phyloP scores from a whole-genome alignment of 2,888 invertebrate species.

The Crossocerus cetratus region DNA sequence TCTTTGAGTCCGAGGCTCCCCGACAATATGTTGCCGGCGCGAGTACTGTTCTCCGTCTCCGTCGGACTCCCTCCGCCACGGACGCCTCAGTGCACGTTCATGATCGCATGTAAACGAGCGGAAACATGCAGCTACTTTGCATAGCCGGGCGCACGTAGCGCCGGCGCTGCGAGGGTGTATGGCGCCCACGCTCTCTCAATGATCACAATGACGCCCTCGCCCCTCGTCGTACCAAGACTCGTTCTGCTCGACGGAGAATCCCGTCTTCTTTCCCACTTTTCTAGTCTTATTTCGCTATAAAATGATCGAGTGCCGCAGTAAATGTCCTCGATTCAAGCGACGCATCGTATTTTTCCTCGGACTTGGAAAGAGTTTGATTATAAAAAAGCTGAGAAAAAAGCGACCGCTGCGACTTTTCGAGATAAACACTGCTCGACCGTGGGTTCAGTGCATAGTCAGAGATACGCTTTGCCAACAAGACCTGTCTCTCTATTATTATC shows the following conservation, averaged over 20 bases:
- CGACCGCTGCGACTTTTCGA: too few species aligned
- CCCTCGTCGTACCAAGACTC: conserved; percentile 39
- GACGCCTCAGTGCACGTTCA: conserved; percentile 48
- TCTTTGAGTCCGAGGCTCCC: conserved; percentile 45
- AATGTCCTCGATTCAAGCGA: not conserved
- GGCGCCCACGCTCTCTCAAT: conserved; percentile 49
- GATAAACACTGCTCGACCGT: too few species aligned
- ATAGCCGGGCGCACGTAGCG: conserved; percentile 34
- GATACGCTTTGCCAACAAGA: too few species aligned
- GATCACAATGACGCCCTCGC: conserved; percentile 52
- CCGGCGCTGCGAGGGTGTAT: not conserved
- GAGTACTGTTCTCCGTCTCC: conserved; percentile 7
- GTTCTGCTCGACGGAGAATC: not conserved
- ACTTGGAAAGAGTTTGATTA: too few species aligned
- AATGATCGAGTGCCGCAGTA: not conserved
- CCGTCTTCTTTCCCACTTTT: not conserved
- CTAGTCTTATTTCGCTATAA: not conserved
- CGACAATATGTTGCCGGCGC: conserved; percentile 32
- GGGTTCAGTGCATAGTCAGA: too few species aligned
- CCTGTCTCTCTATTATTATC: not conserved
- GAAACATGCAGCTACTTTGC: conserved; percentile 53
- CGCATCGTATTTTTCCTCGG: too few species aligned
- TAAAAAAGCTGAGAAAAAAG: too few species aligned
- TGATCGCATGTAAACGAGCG: conserved; percentile 59
- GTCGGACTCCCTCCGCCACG: conserved; percentile 7